phyloP scores from a whole-genome alignment of 1,140 invertebrate species.

The Scaptomyza graminum region DNA sequence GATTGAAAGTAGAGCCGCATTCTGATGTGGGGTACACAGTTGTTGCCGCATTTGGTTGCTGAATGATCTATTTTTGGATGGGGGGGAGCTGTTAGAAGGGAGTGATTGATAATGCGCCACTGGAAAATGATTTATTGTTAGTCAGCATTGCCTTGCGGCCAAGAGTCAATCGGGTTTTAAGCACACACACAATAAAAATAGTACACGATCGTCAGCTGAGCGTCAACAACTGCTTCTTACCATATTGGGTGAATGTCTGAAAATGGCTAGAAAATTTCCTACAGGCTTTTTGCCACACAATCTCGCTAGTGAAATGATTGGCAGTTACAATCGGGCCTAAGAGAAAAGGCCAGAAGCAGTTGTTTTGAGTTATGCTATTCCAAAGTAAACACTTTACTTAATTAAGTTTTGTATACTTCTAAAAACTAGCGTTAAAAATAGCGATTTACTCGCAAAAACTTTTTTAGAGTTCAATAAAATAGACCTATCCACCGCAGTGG shows the following conservation, averaged over 20 bases:
- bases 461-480: not conserved
- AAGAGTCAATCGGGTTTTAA: slow-evolving; percentile 66
- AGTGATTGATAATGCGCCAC: slow-evolving; percentile 30
- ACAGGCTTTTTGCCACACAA: slow-evolving; percentile 52
- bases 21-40: slow-evolving; percentile 26
- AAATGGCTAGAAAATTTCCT: slow-evolving; percentile 67
- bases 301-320: slow-evolving; percentile 43
- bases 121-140: slow-evolving; percentile 65
- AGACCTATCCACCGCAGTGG: not conserved
- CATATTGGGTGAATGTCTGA: slow-evolving; percentile 48
- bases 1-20: slow-evolving; percentile 14
- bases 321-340: slow-evolving; percentile 9
- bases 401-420: not conserved
- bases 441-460: no score
- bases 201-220: slow-evolving; percentile 29
- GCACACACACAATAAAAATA: slow-evolving; percentile 8
- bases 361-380: no score
- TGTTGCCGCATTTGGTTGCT: slow-evolving; percentile 45
- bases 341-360: not conserved
- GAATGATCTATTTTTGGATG: slow-evolving; percentile 34
- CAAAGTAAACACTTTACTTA: not conserved
- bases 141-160: slow-evolving; percentile 38
- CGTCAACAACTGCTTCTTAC: slow-evolving; percentile 41
- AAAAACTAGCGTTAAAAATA: no score
- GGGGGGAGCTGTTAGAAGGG: slow-evolving; percentile 21